Conservation (phyloP, 2,888 invertebrate genomes). For the Ceratothoa steindachneri region DNA sequence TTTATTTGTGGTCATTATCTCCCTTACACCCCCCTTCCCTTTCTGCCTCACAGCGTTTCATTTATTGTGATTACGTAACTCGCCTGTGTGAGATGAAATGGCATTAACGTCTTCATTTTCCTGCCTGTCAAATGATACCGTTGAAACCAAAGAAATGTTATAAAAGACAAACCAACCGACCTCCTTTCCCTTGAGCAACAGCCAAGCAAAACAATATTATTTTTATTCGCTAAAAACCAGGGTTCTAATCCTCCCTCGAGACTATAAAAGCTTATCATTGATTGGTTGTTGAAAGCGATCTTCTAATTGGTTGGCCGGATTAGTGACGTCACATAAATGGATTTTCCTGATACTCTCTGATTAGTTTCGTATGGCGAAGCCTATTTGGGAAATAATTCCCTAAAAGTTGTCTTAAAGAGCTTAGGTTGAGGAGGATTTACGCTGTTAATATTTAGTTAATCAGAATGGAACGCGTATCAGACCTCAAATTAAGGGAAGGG, state of each 20-base stretch:
- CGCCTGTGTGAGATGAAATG: no score
- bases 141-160: no score
- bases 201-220: not conserved
- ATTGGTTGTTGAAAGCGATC: constrained; percentile 1
- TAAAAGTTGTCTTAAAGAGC: constrained; percentile 5
- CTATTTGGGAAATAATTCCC: constrained; percentile 12
- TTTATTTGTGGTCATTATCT: no score
- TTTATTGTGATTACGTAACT: no score
- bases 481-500: constrained; percentile 1
- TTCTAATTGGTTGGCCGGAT: not conserved
- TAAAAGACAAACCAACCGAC: no score
- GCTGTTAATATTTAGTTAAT: constrained; percentile 10
- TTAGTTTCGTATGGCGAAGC: constrained; percentile 10
- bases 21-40: no score
- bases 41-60: no score
- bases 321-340: not conserved
- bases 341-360: constrained; percentile 8
- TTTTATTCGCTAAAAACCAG: not conserved
- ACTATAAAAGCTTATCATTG: not conserved
- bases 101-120: no score
- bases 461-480: not conserved
- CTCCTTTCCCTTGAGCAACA: no score
- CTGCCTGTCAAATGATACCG: no score
- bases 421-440: constrained; percentile 1
- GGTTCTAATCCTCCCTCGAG: not conserved